Conservation (phyloP, 2,797 vertebrate genomes). For the Gastrophryne carolinensis region DNA sequence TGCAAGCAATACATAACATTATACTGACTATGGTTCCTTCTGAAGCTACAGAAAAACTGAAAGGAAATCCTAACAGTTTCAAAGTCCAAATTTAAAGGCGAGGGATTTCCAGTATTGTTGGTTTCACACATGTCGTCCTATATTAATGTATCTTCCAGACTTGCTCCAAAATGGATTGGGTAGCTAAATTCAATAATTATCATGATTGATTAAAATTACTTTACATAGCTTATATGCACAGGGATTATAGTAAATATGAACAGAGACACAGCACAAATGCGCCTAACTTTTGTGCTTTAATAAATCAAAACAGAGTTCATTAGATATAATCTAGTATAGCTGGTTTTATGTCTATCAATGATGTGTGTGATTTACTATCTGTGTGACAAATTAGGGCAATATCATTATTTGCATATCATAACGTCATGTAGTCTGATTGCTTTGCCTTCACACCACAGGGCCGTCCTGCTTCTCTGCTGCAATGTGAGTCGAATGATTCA, state of each 20-base stretch:
- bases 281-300: neutral
- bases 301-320: neutral
- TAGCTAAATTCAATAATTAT: no score
- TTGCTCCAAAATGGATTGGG: no score
- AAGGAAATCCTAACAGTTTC: no score
- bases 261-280: neutral
- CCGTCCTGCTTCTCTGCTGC: conserved; percentile 27
- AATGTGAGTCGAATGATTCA: conserved; percentile 47
- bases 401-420: conserved; percentile 40
- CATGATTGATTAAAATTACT: neutral
- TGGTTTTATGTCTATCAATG: neutral
- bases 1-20: no score
- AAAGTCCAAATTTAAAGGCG: no score
- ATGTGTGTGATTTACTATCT: conserved; percentile 26
- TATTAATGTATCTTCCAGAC: no score
- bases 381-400: conserved; percentile 11
- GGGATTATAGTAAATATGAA: neutral
- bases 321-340: neutral
- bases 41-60: no score
- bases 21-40: no score
- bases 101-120: no score
- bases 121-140: no score
- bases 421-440: conserved; percentile 35
- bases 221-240: neutral
- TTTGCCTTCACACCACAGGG: conserved; percentile 29